phyloP scores from a whole-genome alignment of 2,113 vertebrate genomes.

The Osmerus eperlanus region DNA sequence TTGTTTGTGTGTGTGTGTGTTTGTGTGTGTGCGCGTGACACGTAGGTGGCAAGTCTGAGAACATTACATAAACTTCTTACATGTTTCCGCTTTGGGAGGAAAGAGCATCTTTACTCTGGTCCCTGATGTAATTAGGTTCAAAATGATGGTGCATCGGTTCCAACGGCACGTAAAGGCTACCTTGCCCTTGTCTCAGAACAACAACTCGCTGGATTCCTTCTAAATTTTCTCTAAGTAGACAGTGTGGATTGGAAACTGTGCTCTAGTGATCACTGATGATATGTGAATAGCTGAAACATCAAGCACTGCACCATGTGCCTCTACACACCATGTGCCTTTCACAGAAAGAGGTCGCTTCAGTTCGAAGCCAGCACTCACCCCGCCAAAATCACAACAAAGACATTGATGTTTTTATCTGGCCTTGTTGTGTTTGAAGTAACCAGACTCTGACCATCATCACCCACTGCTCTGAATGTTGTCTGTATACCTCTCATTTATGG shows the following conservation, averaged over 20 bases:
- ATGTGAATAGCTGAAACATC: constrained; percentile 1
- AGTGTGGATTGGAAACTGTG: constrained; percentile 18
- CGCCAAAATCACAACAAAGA: neutral
- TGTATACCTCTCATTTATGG: neutral
- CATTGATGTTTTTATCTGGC: neutral
- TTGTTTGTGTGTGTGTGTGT: neutral
- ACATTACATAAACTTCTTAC: constrained; percentile 47
- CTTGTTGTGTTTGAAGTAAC: neutral
- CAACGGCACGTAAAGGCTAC: constrained; percentile 42
- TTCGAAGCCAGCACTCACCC: neutral
- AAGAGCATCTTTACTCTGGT: constrained; percentile 56
- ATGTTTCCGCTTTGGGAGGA: constrained; percentile 40
- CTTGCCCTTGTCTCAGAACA: constrained; percentile 52
- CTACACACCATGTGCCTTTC: neutral
- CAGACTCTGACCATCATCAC: neutral
- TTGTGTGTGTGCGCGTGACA: constrained; percentile 8
- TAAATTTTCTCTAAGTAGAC: constrained; percentile 25
- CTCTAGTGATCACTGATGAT: neutral
- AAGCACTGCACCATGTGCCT: neutral
- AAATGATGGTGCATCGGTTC: constrained; percentile 63
- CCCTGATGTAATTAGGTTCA: constrained; percentile 65
- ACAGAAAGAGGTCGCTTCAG: neutral
- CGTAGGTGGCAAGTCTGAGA: constrained; percentile 15
- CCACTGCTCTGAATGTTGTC: neutral
- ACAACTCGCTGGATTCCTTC: constrained; percentile 45